These are phyloP conservation scores for Ptychobarbus kaznakovi DNA, from an alignment of 2,797 vertebrate species.

Conservation along the genomic window DNA sequence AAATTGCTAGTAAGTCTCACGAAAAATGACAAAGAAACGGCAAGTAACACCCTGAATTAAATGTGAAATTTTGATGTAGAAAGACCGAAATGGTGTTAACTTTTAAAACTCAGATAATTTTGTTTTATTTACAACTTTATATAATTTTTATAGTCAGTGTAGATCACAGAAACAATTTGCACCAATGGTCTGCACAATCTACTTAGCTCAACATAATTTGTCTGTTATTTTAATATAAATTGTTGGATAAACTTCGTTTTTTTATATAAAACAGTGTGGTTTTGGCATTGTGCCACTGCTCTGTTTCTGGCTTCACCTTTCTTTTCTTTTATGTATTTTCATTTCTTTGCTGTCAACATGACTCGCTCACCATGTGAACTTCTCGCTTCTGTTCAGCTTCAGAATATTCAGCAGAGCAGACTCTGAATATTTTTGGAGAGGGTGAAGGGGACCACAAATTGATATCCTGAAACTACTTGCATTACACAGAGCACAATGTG, in stretches of 20 bases:
- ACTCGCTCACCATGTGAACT: conserved; percentile 8
- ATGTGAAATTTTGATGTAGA: neutral
- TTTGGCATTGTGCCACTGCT: neutral
- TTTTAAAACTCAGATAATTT: too few species aligned
- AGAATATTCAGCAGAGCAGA: conserved; percentile 12
- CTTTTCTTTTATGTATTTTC: conserved; percentile 1
- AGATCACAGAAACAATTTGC: neutral
- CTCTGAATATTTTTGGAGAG: conserved; percentile 20
- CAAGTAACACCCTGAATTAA: neutral
- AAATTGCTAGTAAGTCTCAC: too few species aligned
- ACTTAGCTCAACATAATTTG: neutral
- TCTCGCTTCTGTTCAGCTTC: conserved; percentile 21
- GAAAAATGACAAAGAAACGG: neutral
- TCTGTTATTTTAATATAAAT: neutral
- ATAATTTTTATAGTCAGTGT: neutral
- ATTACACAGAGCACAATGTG: neutral
- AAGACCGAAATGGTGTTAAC: neutral
- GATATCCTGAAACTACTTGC: neutral
- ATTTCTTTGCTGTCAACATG: conserved; percentile 17
- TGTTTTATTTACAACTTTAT: neutral
- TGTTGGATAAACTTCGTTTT: neutral
- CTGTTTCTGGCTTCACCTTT: neutral
- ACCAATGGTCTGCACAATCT: neutral
- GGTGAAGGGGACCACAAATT: neutral
- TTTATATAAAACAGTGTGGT: neutral